Conservation (phyloP, 2,113 vertebrate species). For the Protomyctophum bolini region DNA sequence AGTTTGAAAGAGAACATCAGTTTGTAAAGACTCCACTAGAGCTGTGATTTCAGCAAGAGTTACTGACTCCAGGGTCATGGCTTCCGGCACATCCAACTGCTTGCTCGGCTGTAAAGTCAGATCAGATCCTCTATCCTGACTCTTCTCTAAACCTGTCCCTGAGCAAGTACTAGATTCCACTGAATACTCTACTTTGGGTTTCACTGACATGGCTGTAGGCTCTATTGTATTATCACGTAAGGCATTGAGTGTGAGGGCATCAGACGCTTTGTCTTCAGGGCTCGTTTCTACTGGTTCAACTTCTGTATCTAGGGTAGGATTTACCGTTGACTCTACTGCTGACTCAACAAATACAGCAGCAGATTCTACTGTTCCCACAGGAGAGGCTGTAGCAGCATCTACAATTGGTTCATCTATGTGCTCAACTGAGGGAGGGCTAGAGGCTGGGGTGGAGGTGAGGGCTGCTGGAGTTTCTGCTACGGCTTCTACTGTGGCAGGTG, state of each 20-base stretch:
- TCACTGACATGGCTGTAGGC: not conserved
- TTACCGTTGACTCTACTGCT: not conserved
- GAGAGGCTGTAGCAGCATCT: not conserved
- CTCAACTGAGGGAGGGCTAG: not conserved
- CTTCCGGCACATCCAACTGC: not conserved
- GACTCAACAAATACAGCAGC: not conserved
- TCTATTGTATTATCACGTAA: not conserved
- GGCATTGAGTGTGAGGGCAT: not conserved
- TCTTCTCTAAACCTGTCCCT: not conserved
- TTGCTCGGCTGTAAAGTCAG: not conserved
- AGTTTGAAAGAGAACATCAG: slow-evolving; percentile 3
- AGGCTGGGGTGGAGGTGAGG: too few species aligned
- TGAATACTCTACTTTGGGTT: not conserved
- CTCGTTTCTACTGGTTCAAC: not conserved
- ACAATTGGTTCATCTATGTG: not conserved
- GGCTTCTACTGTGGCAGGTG: slow-evolving; percentile 3
- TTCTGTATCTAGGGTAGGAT: not conserved
- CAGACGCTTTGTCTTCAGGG: not conserved
- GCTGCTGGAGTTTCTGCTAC: not conserved
- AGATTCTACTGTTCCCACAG: not conserved
- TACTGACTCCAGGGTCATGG: slow-evolving; percentile 21
- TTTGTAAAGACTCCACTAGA: slow-evolving; percentile 9
- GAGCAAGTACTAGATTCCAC: not conserved
- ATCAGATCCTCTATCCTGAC: not conserved
- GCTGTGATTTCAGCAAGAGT: not conserved